Evolutionary conservation across 2,113 vertebrate genomes (phyloP), one percentile per base, ranked within the genome.

Genomic region (Lichenostomus cassidix): DNA sequence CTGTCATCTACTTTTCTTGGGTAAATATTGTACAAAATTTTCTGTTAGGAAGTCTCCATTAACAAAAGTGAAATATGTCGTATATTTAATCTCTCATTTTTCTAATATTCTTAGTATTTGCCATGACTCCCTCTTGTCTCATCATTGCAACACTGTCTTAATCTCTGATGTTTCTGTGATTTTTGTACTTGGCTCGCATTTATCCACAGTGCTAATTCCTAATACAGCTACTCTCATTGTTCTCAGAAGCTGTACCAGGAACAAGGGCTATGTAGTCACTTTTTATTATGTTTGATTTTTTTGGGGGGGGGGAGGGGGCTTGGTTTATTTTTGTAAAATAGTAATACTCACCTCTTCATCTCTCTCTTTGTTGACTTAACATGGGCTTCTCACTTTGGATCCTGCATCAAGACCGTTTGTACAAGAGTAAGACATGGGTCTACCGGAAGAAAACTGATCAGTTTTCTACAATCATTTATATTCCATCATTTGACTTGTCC

Each of bases 241-340:
- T 74, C 24, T 75, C 42, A 79, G 74, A 92, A 73, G 33, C 7
- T 19, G 0, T 29, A 75, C 65, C 4, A 7, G 5, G 8, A 81
- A 47, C 31, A 21, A 62, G 17, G 35, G 58, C 0, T 3, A 33
- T 18, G 8, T 27, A 67, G 6, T 29, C 5, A 27, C 0, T 29
- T 83, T 75, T 63, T 27, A 44, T n/a, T 59, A 15, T 5, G 0
- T 7, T 44, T 39, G 39, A 60, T 60, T 42, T 25, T 41, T 27
- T 31, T 22, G 2, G 2, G 18, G 44, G 44, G 44, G 44, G 19
- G 44, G 44, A 16, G 44, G 42, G 42, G 42, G 7, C 42, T 42
- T 42, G 42, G 1, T 33, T 75, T 85, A 2, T 9, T 64, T 80
- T 77, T 47, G 12, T 6, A 56, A 62, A 67, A 50, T 14, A 78